These are phyloP conservation scores for Synchiropus splendidus DNA, from an alignment of 2,113 vertebrate species.

Conservation along the genomic window DNA sequence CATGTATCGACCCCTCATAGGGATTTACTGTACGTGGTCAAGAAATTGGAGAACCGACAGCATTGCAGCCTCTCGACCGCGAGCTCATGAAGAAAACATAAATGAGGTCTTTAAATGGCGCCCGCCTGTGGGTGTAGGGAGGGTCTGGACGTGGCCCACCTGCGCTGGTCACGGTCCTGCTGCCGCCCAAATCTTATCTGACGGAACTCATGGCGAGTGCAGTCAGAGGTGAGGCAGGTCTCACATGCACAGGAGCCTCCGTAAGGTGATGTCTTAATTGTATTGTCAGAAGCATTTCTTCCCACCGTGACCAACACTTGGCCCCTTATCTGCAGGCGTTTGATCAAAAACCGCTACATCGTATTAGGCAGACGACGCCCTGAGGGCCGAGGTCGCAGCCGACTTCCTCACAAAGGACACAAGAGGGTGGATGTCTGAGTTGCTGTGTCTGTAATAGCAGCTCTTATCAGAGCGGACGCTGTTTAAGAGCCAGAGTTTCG, in stretches of 20 bases:
- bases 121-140: conserved; percentile 10
- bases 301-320: conserved; percentile 18
- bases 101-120: conserved; percentile 35
- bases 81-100: conserved; percentile 9
- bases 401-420: conserved; percentile 2
- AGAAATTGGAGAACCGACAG: no score
- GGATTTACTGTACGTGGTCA: no score
- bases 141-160: conserved; percentile 8
- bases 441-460: no score
- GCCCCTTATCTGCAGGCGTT: conserved; percentile 11
- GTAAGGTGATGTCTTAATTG: conserved; percentile 26
- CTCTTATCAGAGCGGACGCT: no score
- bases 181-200: conserved; percentile 30
- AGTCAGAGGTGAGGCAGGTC: conserved; percentile 10
- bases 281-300: conserved; percentile 25
- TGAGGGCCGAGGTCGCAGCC: conserved; percentile 27
- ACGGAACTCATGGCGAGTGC: conserved; percentile 11
- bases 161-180: conserved; percentile 12
- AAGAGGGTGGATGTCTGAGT: no score
- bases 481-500: no score
- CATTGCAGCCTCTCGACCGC: no score
- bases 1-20: no score
- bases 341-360: conserved; percentile 38
- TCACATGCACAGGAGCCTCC: conserved; percentile 4
- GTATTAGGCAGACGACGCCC: conserved; percentile 33